Evolutionary conservation across 2,797 vertebrate species (phyloP), one percentile per base, ranked within the genome.

Genomic region (Smutsia gigantea): DNA sequence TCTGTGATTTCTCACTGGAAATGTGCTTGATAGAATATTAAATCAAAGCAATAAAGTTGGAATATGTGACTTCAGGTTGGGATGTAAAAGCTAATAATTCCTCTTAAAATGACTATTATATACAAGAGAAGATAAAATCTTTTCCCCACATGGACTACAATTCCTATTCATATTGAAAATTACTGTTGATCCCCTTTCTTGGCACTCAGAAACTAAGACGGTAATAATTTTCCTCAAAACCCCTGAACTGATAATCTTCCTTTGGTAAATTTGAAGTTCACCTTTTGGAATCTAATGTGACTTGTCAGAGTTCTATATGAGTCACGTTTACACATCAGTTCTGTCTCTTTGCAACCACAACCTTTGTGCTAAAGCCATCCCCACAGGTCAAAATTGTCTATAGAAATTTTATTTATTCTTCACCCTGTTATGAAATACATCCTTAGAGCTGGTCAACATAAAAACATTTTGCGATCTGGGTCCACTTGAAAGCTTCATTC

Each of bases 21-120:
- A 93, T 2, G 4, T 69, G 59, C 57, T 87, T 75, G 63, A 64
- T 74, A 78, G 74, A 95, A 83, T 90, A 93, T 93, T 90, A 95
- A 97, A 95, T 92, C 87, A 96, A 57, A 97, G 87, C 82, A 94
- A 94, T 93, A 92, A 94, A 95, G 25, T 4, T 79, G 81, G 84
- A 93, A 88, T 84, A 93, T 77, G 61, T 95, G 72, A 90, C 64
- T 93, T 82, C 53, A 91, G 25, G 95, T 83, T 95, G 93, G 96
- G 46, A 79, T 88, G 51, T 79, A 95, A 96, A 96, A 95, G 78
- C 84, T 84, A 95, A 84, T 86, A 95, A 91, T 79, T 97, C 89
- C 94, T 82, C 87, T 95, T 95, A 83, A 82, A 93, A 96, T 93
- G 53, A 79, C 59, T 53, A 46, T 68, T 61, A 75, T 75, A 92